Base-by-base conservation (phyloP, 2,888 invertebrate genomes). In the Mesorhabditis belari region DNA sequence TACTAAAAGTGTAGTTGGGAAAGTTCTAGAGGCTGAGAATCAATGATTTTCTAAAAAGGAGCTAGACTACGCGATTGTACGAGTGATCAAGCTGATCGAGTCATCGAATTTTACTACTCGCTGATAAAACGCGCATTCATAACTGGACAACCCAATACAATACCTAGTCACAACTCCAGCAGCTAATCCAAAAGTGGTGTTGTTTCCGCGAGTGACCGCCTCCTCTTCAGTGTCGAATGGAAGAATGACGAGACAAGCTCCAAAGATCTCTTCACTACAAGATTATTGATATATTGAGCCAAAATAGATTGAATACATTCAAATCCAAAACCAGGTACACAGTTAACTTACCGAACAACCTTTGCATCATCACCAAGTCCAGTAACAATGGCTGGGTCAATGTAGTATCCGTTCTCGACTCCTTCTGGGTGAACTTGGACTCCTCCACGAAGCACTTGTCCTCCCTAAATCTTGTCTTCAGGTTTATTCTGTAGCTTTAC, bases 91-190 rank as follows among this genome's bases (percentile, higher is more conserved):
- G n/a, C n/a, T n/a, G n/a, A n/a, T n/a, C n/a, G n/a, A n/a, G n/a
- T n/a, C n/a, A n/a, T n/a, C n/a, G n/a, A n/a, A n/a, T n/a, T n/a
- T n/a, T n/a, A n/a, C n/a, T n/a, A n/a, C 9, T 12, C 17, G 9
- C 17, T 35, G 17, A 35, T 35, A 12, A 12, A 12, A 12, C 35
- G 9, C 17, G 6, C 35, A 9, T 35, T 35, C n/a, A n/a, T n/a
- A n/a, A n/a, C 3, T 12, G 44, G 5, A 55, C 29, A 5, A 55
- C 26, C 4, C 19, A 44, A 5, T 29, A 59, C 77, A n/a, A 67
- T 74, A 85, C 85, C 76, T 83, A 23, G 86, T 85, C 74, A 85
- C 85, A 0, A 86, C 79, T n/a, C 85, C 86, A 27, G 84, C 85
- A 19, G 85, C 85, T 58, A 86, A 77, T 4, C 86, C 86, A 77